phyloP scores from a whole-genome alignment of 2,888 invertebrate genomes.

The Dyspetes luteomarginatus region DNA sequence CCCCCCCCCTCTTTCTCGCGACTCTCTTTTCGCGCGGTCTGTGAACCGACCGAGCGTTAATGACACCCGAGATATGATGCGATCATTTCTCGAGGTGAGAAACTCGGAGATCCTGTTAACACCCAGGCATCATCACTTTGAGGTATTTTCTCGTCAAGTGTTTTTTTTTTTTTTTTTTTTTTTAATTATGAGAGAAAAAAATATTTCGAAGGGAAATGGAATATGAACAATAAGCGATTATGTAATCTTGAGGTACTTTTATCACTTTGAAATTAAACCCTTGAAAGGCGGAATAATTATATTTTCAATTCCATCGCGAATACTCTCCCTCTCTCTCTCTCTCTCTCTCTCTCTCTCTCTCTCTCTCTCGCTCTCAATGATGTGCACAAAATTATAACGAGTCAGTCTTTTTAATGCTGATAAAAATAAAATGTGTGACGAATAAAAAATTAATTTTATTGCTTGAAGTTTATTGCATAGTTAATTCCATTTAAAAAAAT shows the following conservation, averaged over 20 bases:
- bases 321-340: too few species aligned
- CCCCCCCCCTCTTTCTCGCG: neutral
- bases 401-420: too few species aligned
- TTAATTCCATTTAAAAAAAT: too few species aligned
- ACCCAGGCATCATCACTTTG: slow-evolving; percentile 58
- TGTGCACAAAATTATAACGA: too few species aligned
- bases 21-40: slow-evolving; percentile 25
- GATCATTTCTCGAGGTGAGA: slow-evolving; percentile 65
- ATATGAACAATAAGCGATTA: slow-evolving; percentile 17
- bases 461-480: too few species aligned
- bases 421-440: too few species aligned
- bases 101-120: slow-evolving; percentile 60
- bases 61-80: slow-evolving; percentile 54
- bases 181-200: slow-evolving; percentile 23
- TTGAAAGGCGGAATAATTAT: too few species aligned
- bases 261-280: too few species aligned
- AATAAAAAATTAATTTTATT: too few species aligned
- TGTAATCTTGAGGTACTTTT: slow-evolving; percentile 15
- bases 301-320: too few species aligned
- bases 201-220: slow-evolving; percentile 25
- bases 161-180: slow-evolving; percentile 4
- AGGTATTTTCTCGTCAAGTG: slow-evolving; percentile 58
- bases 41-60: slow-evolving; percentile 48
- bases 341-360: too few species aligned
- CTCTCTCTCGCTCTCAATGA: too few species aligned